Evolutionary conservation across 1,140 invertebrate species (phyloP).

Genomic region (Drosophila arizonae): DNA sequence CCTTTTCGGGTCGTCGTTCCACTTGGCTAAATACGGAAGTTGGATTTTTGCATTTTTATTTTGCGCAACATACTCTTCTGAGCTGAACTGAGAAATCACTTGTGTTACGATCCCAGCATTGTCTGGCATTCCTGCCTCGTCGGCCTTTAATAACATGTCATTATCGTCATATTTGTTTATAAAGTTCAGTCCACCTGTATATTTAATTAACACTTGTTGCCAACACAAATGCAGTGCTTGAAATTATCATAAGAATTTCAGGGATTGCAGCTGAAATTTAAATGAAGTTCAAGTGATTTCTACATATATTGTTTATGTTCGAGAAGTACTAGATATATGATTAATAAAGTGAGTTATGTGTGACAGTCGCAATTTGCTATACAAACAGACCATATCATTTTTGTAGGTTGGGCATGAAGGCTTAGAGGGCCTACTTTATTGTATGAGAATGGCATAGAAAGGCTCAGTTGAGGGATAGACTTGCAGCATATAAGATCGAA

Average conservation of each 20-base stretch:
- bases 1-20: slow-evolving; percentile 48
- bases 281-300: not conserved
- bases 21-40: slow-evolving; percentile 63
- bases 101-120: slow-evolving; percentile 58
- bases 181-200: slow-evolving; percentile 42
- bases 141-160: slow-evolving; percentile 69
- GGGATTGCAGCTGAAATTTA: not conserved
- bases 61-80: slow-evolving; percentile 31
- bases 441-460: too few relatives aligned
- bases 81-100: slow-evolving; percentile 18
- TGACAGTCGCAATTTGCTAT: too few relatives aligned
- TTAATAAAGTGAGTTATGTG: too few relatives aligned
- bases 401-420: too few relatives aligned
- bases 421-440: too few relatives aligned
- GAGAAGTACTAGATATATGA: too few relatives aligned
- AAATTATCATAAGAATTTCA: too few relatives aligned
- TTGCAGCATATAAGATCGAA: too few relatives aligned
- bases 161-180: slow-evolving; percentile 76
- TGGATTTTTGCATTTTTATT: slow-evolving; percentile 44
- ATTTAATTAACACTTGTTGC: too few relatives aligned
- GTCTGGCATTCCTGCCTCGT: slow-evolving; percentile 56
- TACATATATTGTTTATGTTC: too few relatives aligned
- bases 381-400: too few relatives aligned
- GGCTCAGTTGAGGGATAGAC: too few relatives aligned
- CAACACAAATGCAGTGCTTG: slow-evolving; percentile 35